Conservation (phyloP, 2,888 invertebrate genomes). For the Drosophila basisetae region DNA sequence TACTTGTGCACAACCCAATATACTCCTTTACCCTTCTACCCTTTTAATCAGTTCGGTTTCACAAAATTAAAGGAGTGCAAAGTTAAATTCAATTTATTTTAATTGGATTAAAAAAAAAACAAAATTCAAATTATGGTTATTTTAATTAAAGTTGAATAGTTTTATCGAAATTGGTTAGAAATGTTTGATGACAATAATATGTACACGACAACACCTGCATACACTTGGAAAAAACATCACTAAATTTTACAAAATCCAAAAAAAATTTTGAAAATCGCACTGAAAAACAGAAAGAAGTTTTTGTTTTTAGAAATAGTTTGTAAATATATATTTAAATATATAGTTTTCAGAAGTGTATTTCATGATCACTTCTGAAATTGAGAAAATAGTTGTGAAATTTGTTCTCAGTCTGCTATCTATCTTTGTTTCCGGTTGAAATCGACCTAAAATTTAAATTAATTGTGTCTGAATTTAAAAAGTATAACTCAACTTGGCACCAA, state of each 20-base stretch:
- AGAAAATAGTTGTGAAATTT: not conserved
- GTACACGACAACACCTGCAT: not conserved
- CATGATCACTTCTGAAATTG: not conserved
- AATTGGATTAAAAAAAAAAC: not conserved
- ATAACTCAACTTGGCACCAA: not conserved
- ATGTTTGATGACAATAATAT: slow-evolving; percentile 32
- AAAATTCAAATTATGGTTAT: slow-evolving; percentile 35
- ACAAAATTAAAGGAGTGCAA: not conserved
- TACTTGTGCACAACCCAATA: not conserved
- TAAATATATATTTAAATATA: not conserved
- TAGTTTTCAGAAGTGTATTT: too few relatives aligned
- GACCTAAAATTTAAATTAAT: not conserved
- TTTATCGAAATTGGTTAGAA: slow-evolving; percentile 62
- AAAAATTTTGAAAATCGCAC: not conserved
- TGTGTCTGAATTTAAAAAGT: not conserved
- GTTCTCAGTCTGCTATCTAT: not conserved
- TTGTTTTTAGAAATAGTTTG: not conserved
- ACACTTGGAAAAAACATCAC: not conserved
- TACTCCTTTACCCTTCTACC: not conserved
- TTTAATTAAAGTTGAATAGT: slow-evolving; percentile 67
- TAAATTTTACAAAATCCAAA: not conserved
- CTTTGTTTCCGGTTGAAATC: not conserved
- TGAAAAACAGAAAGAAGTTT: not conserved
- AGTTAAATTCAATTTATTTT: not conserved
- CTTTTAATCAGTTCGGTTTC: not conserved